Evolutionary conservation across 2,888 invertebrate genomes (phyloP).

Genomic region (Eristalis arbustorum): DNA sequence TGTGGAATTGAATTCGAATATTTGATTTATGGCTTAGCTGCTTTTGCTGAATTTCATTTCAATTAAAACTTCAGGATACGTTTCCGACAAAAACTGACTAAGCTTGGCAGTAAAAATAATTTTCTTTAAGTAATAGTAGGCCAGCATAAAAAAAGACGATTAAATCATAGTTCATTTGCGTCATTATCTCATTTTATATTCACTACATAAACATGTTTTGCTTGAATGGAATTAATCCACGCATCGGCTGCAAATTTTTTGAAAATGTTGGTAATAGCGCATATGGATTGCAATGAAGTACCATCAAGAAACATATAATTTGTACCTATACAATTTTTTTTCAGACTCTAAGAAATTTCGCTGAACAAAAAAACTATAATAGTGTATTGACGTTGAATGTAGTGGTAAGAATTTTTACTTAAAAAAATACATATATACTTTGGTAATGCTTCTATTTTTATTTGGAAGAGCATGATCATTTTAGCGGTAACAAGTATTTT

Average conservation of each 20-base stretch:
- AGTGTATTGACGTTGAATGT: slow-evolving; percentile 13
- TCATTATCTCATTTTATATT: background rate
- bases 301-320: background rate
- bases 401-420: background rate
- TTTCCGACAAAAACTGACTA: too few relatives aligned
- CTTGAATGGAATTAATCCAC: background rate
- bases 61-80: too few relatives aligned
- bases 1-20: too few relatives aligned
- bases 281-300: too few relatives aligned
- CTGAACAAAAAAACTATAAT: background rate
- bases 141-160: background rate
- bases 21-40: too few relatives aligned
- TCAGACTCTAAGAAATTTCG: background rate
- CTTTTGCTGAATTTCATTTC: too few relatives aligned
- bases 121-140: background rate
- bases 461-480: too few relatives aligned
- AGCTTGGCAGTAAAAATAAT: too few relatives aligned
- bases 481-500: too few relatives aligned
- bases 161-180: background rate
- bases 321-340: too few relatives aligned
- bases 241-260: background rate
- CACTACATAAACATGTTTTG: background rate
- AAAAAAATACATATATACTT: too few relatives aligned
- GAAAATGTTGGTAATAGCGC: slow-evolving; percentile 27
- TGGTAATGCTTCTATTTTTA: background rate